Conservation (phyloP, 2,888 invertebrate species). For the Acanthopleura granulata region DNA sequence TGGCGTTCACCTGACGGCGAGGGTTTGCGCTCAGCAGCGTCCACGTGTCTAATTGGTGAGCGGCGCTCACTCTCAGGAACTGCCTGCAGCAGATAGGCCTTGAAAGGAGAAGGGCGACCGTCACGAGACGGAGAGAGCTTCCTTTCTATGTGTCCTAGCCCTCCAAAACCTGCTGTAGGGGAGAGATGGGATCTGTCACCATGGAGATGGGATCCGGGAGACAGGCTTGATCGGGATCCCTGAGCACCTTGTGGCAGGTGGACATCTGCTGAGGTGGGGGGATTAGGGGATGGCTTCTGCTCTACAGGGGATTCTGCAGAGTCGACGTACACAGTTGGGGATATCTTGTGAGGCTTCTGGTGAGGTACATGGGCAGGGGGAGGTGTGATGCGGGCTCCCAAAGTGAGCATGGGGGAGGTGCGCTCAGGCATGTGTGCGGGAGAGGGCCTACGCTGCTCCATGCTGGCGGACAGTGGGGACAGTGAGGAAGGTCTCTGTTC, state of each 20-base stretch:
- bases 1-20: neutral
- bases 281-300: neutral
- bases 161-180: neutral
- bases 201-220: neutral
- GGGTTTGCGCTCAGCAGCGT: neutral
- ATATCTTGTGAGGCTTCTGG: neutral
- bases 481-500: neutral
- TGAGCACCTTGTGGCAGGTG: neutral
- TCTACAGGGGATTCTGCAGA: neutral
- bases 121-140: slow-evolving; percentile 4
- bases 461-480: neutral
- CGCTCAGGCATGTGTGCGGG: slow-evolving; percentile 9
- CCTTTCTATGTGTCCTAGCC: no score
- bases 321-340: neutral
- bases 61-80: slow-evolving; percentile 16
- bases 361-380: slow-evolving; percentile 2
- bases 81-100: slow-evolving; percentile 9
- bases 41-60: neutral
- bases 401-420: slow-evolving; percentile 1
- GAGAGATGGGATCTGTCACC: neutral
- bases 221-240: neutral
- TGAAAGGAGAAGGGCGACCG: neutral
- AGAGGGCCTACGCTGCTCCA: neutral
- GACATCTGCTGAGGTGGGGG: neutral
- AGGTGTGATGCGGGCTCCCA: neutral